A percentile compares a stretch with the other conserved stretches of the same genome.
Conservation (phyloP, 2,797 vertebrate genomes). For the Macropodus opercularis region DNA sequence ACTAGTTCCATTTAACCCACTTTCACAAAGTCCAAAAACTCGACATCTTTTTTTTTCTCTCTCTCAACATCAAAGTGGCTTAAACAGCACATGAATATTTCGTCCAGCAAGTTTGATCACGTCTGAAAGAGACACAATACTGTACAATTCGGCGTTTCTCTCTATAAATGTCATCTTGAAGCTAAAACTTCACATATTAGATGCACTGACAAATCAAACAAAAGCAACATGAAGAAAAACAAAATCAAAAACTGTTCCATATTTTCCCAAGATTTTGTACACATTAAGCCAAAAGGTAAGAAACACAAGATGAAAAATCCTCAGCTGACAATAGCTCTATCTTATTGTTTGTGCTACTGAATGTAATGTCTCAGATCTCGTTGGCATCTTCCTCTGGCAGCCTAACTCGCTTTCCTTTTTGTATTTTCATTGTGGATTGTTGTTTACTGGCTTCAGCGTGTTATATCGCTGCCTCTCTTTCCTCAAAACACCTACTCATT, state of each 20-base stretch:
- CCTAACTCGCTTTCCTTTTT: conserved; percentile 67
- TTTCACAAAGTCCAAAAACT: conserved; percentile 58
- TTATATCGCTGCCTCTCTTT: conserved; percentile 76
- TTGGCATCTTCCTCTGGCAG: conserved; percentile 78
- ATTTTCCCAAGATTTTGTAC: conserved; percentile 54
- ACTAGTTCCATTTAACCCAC: conserved; percentile 64
- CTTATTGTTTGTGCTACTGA: conserved; percentile 73
- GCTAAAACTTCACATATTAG: conserved; percentile 49
- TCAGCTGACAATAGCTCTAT: conserved; percentile 62
- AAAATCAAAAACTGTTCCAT: conserved; percentile 47
- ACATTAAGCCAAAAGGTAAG: conserved; percentile 73
- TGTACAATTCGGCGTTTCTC: conserved; percentile 31
- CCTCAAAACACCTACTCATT: conserved; percentile 84
- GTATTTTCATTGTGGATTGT: conserved; percentile 81
- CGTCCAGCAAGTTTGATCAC: background rate
- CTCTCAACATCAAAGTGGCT: conserved; percentile 54
- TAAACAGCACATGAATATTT: background rate
- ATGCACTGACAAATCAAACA: conserved; percentile 56
- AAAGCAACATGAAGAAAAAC: conserved; percentile 53
- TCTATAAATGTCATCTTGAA: conserved; percentile 48
- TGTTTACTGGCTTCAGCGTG: conserved; percentile 74
- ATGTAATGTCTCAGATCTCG: conserved; percentile 78
- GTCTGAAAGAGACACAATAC: conserved; percentile 16
- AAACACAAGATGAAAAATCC: conserved; percentile 63
- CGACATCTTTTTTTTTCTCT: conserved; percentile 26